Evolutionary conservation across 2,888 invertebrate genomes (phyloP).

Genomic region (Frankliniella intonsa): DNA sequence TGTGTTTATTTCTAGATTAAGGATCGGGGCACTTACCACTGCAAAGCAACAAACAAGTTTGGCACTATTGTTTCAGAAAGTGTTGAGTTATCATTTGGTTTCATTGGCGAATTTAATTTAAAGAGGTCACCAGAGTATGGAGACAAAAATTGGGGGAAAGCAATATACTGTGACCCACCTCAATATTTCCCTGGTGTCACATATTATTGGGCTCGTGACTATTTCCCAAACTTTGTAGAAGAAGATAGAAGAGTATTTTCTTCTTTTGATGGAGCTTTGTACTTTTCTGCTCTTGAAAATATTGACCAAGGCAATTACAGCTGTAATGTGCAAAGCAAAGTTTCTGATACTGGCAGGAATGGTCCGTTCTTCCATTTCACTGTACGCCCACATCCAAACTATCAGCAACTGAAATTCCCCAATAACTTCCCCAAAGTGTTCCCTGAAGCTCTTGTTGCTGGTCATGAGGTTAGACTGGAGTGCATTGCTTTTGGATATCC

Average conservation of each 20-base stretch:
- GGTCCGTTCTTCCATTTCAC: slow-evolving; percentile 81
- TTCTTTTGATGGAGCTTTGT: slow-evolving; percentile 87
- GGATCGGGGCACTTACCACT: slow-evolving; percentile 87
- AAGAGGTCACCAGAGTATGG: slow-evolving; percentile 79
- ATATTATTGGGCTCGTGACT: slow-evolving; percentile 87
- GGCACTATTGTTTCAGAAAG: slow-evolving; percentile 86
- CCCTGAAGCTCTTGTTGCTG: slow-evolving; percentile 87
- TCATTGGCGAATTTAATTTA: slow-evolving; percentile 83
- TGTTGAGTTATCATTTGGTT: slow-evolving; percentile 80
- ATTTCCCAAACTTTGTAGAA: slow-evolving; percentile 87
- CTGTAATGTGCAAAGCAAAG: slow-evolving; percentile 83
- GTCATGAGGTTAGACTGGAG: slow-evolving; percentile 85
- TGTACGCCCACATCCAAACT: slow-evolving; percentile 81
- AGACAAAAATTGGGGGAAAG: slow-evolving; percentile 90
- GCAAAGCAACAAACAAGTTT: slow-evolving; percentile 82
- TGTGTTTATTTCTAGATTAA: slow-evolving; percentile 49
- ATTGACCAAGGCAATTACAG: slow-evolving; percentile 88
- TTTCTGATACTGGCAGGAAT: slow-evolving; percentile 81
- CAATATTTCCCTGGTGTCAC: slow-evolving; percentile 84
- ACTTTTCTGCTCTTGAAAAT: slow-evolving; percentile 88
- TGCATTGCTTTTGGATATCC: slow-evolving; percentile 96
- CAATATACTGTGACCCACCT: slow-evolving; percentile 87
- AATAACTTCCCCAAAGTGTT: slow-evolving; percentile 94
- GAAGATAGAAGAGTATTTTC: slow-evolving; percentile 90
- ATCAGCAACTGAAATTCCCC: slow-evolving; percentile 85